Evolutionary conservation across 2,113 vertebrate species (phyloP).

Genomic region (Odontesthes bonariensis): DNA sequence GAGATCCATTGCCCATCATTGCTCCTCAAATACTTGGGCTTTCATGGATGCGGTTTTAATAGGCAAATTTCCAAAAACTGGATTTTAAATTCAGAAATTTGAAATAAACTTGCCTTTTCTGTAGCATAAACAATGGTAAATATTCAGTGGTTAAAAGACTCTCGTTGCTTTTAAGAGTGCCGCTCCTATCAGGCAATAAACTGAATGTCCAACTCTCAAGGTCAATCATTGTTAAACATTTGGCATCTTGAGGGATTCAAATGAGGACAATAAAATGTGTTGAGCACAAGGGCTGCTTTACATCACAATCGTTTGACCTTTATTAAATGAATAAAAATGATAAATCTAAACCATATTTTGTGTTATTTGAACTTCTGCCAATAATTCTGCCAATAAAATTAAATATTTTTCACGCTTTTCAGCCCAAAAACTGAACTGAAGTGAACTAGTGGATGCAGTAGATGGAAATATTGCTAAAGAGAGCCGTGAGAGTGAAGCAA

Average conservation of each 20-base stretch:
- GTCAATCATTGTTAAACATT: not conserved
- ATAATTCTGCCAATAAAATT: not conserved
- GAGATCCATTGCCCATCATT: too few species aligned
- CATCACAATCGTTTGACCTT: not conserved
- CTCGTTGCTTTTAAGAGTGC: not conserved
- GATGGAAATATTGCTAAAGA: too few species aligned
- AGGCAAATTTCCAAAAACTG: too few species aligned
- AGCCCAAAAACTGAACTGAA: too few species aligned
- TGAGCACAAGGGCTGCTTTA: not conserved
- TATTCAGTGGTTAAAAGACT: not conserved
- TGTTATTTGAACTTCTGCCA: not conserved
- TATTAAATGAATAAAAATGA: not conserved
- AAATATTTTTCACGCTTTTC: too few species aligned
- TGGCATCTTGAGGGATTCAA: not conserved
- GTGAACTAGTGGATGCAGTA: too few species aligned
- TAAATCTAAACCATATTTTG: not conserved
- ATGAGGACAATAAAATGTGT: not conserved
- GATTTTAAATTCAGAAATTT: not conserved
- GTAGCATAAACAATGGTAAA: not conserved
- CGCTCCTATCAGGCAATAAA: conserved; percentile 5
- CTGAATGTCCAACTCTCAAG: conserved; percentile 2
- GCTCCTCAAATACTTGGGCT: too few species aligned
- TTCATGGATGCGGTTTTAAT: too few species aligned
- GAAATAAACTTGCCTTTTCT: not conserved
- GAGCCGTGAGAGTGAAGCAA: too few species aligned